Evolutionary conservation across 1,140 invertebrate genomes (phyloP), one percentile per base, ranked within the genome.

Genomic region (Drosophila kurseongensis): DNA sequence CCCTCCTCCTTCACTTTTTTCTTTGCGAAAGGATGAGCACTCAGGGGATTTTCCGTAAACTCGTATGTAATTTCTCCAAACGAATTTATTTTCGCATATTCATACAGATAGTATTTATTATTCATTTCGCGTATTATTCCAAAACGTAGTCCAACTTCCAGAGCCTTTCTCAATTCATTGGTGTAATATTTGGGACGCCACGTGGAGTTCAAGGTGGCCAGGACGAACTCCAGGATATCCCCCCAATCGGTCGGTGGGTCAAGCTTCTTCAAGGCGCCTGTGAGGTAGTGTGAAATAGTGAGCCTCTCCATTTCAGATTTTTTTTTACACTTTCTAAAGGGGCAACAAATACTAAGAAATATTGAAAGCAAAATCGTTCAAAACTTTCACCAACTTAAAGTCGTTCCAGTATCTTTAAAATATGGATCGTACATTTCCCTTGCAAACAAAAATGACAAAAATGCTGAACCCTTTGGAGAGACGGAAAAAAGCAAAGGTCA

Each of bases 41-140:
- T 51, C 23, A 61, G 35, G 29, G 41, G 41, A 36, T 54, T 68
- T 2, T 8, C 0, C 0, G 16, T n/a, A 7, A 78, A 72, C 12
- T 57, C 48, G 50, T 76, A 71, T 14, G 27, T 38, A 16, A 79
- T 35, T 29, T 61, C 4, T 23, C 47, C 56, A n/a, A 42, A 32
- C 13, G 27, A 14, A 52, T 42, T 41, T 10, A 78, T 23, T 14
- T 50, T n/a, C 0, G 38, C 74, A 50, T 80, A 78, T 48, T 85
- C 81, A 55, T 75, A 54, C 13, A 80, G n/a, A 69, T 80, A 85
- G 44, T 78, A 78, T 63, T 75, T 85, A 18, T 51, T 44, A 47
- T 72, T 27, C 4, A 65, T 35, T 50, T 65, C 50, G 10, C 51
- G 55, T 61, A 71, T 78, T 36, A 78, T 75, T 4, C 77, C 80